These are phyloP conservation scores for Eremobia ochroleuca DNA, from an alignment of 2,888 invertebrate species.

Conservation along the genomic window DNA sequence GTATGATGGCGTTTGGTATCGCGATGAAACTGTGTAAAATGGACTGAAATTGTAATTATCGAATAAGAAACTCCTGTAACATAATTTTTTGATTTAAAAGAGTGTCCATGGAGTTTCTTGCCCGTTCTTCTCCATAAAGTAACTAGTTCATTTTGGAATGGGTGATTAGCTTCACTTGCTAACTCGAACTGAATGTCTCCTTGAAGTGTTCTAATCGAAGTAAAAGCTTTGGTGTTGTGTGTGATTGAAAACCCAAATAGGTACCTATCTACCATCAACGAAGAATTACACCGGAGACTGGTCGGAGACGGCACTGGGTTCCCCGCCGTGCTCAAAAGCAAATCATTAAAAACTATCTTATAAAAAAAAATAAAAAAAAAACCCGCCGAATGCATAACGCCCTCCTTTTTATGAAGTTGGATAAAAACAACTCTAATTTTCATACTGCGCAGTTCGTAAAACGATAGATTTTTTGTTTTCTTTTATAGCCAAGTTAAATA, in stretches of 20 bases:
- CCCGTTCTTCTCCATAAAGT: neutral
- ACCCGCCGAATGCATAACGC: neutral
- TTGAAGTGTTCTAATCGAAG: neutral
- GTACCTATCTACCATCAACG: neutral
- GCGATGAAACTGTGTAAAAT: too few species aligned
- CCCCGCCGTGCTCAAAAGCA: neutral
- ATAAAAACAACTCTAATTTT: neutral
- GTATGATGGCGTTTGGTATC: too few species aligned
- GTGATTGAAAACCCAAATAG: neutral
- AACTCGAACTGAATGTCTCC: neutral
- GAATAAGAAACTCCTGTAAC: too few species aligned
- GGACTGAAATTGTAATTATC: too few species aligned
- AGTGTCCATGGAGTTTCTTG: too few species aligned
- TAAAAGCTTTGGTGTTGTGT: neutral
- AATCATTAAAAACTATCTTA: neutral
- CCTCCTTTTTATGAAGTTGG: neutral
- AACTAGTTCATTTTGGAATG: neutral
- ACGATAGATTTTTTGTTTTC: neutral
- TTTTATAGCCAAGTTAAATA: constrained; percentile 2
- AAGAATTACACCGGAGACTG: neutral
- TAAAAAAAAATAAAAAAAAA: neutral
- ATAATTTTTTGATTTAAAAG: too few species aligned
- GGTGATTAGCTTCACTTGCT: neutral
- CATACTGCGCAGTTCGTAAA: constrained; percentile 6
- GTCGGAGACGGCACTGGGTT: neutral